Conservation (phyloP, 2,113 vertebrate genomes). For the Phalacrocorax aristotelis region DNA sequence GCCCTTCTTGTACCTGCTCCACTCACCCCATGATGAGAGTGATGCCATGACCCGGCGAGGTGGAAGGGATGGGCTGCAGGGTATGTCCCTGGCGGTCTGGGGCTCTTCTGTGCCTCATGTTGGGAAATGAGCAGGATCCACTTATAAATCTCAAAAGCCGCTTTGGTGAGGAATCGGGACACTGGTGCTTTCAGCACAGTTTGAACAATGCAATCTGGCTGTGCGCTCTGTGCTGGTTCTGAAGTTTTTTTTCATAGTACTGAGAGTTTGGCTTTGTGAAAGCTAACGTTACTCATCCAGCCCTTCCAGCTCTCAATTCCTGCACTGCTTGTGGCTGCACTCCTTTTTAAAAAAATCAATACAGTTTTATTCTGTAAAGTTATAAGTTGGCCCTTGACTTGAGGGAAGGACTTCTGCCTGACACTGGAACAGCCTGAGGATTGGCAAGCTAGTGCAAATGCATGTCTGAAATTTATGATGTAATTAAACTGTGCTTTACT, state of each 20-base stretch:
- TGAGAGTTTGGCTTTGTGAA: not conserved
- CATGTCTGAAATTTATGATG: not conserved
- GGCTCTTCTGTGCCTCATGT: rapidly evolving
- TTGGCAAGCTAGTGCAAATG: not conserved
- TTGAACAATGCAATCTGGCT: rapidly evolving
- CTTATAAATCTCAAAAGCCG: not conserved
- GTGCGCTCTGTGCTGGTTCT: not conserved
- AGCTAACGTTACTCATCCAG: not conserved
- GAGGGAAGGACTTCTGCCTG: not conserved
- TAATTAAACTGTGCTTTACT: not conserved
- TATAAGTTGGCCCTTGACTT: not conserved
- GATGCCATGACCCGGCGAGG: rapidly evolving
- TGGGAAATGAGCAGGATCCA: not conserved
- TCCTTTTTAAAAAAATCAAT: not conserved
- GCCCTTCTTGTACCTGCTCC: not conserved
- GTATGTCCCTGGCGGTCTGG: not conserved
- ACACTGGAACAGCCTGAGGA: not conserved
- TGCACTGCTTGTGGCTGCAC: not conserved
- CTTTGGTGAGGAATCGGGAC: not conserved
- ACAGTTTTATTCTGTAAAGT: not conserved
- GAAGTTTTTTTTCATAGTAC: not conserved
- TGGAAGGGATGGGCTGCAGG: not conserved
- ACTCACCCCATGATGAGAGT: rapidly evolving
- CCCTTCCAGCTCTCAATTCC: not conserved
- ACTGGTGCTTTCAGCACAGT: not conserved